These are phyloP conservation scores for Microctenopoma lineatum DNA, from an alignment of 2,797 vertebrate genomes.

Conservation along the genomic window DNA sequence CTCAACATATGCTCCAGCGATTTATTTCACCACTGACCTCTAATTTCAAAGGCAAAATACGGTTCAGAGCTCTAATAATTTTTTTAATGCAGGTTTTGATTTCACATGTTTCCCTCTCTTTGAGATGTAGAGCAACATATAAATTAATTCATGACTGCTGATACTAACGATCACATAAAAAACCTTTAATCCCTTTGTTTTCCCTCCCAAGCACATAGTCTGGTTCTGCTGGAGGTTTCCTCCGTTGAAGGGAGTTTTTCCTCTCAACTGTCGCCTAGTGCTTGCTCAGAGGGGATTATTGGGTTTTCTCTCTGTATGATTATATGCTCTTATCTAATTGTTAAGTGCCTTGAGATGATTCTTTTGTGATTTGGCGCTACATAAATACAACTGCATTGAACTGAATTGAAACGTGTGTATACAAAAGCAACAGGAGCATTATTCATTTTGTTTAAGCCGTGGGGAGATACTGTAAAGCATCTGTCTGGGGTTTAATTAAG, in stretches of 20 bases:
- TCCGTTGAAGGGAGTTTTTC: too few relatives aligned
- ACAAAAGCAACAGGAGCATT: conserved; percentile 7
- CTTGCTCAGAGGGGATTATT: too few relatives aligned
- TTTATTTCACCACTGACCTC: conserved; percentile 30
- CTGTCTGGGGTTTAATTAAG: background rate
- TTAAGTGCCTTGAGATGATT: too few relatives aligned
- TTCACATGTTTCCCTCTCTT: background rate
- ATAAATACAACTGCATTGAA: too few relatives aligned
- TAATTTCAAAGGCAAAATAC: conserved; percentile 25
- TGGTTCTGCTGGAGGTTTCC: too few relatives aligned
- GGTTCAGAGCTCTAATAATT: background rate
- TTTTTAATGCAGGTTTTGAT: background rate
- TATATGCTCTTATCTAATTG: too few relatives aligned
- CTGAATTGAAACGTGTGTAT: background rate
- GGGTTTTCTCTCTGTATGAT: too few relatives aligned
- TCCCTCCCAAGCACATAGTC: too few relatives aligned
- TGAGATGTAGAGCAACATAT: background rate
- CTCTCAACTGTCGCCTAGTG: too few relatives aligned
- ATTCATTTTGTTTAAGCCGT: conserved; percentile 14
- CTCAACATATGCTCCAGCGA: conserved; percentile 9
- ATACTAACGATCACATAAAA: conserved; percentile 11
- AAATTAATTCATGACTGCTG: background rate
- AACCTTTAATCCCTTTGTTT: too few relatives aligned
- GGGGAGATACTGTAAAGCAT: conserved; percentile 2
- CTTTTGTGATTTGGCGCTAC: too few relatives aligned